Evolutionary conservation across 2,113 vertebrate species (phyloP), one percentile per base, ranked within the genome.

Genomic region (Aptenodytes patagonicus): DNA sequence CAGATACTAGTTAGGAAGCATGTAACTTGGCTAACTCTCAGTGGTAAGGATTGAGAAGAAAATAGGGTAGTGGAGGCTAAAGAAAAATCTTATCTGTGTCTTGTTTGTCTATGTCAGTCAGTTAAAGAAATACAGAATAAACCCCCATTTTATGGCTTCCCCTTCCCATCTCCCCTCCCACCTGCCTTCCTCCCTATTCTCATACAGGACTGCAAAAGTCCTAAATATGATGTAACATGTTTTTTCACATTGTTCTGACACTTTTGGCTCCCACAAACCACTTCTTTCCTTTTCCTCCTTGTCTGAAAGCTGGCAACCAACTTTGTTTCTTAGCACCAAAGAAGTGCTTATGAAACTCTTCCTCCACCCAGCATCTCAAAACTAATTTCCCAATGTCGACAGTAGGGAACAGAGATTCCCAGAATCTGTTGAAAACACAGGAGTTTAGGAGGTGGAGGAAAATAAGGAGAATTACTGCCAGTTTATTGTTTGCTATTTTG

Each of bases 251-350:
- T 89, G 65, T 93, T 90, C 70, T 89, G 60, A 38, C 21, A 28
- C 36, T 89, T 92, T 82, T 96, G 73, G 52, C 52, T 92, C 34
- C 61, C 65, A 76, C 24, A 81, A 78, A 24, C 24, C n/a, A n/a
- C 44, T 92, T 90, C 9, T 90, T 90, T 89, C 55, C 44, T 84
- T 92, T 96, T 91, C 79, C 49, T 90, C 29, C 55, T 40, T 84
- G 47, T 61, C 65, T 95, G 61, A 95, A 87, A 93, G 25, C 64
- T 95, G 64, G 76, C 79, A 94, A 38, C n/a, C 4, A 83, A 21
- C 36, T 91, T 84, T 3, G 49, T 89, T 91, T 91, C 51, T 87
- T 82, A 89, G 64, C 24, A 91, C 57, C 76, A 78, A 89, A 68
- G 68, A 76, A 49, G 17, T 86, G 29, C 77, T 93, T 87, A 71